phyloP scores from a whole-genome alignment of 1,140 invertebrate species.

The Orchesella cincta region DNA sequence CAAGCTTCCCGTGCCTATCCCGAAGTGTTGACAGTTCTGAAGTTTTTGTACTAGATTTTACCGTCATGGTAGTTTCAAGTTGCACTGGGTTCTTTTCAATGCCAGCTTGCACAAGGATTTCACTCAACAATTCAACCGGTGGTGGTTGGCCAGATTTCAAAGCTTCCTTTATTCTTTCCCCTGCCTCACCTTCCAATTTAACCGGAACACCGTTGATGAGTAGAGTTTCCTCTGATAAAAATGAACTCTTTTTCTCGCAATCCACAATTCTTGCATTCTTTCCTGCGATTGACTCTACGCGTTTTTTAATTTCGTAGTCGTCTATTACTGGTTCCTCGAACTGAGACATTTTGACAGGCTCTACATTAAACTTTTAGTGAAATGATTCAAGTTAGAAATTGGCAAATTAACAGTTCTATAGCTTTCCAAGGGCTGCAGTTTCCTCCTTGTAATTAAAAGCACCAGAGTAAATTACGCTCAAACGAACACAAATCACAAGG shows the following conservation, averaged over 20 bases:
- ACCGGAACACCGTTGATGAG: constrained; percentile 74
- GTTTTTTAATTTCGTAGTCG: constrained; percentile 72
- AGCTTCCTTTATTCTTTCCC: constrained; percentile 69
- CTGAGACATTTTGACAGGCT: too few species aligned
- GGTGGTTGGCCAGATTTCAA: constrained; percentile 67
- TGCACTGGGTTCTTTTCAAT: constrained; percentile 65
- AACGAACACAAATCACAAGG: too few species aligned
- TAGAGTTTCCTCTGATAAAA: constrained; percentile 72
- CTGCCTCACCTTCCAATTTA: constrained; percentile 68
- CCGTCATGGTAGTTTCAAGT: constrained; percentile 71
- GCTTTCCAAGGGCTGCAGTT: too few species aligned
- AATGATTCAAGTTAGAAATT: too few species aligned
- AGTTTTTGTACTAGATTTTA: constrained; percentile 72
- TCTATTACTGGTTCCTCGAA: constrained; percentile 68
- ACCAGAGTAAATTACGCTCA: too few species aligned
- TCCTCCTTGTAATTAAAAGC: too few species aligned
- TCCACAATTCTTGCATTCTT: constrained; percentile 73
- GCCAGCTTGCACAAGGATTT: constrained; percentile 68
- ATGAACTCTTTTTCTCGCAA: constrained; percentile 72
- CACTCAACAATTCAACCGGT: constrained; percentile 71
- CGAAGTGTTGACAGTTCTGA: constrained; percentile 71
- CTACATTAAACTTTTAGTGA: too few species aligned
- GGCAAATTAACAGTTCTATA: too few species aligned
- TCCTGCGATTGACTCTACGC: constrained; percentile 73
- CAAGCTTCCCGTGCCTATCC: constrained; percentile 65